These are phyloP conservation scores for Rhinogobio ventralis DNA, from an alignment of 2,797 vertebrate species.

Conservation along the genomic window DNA sequence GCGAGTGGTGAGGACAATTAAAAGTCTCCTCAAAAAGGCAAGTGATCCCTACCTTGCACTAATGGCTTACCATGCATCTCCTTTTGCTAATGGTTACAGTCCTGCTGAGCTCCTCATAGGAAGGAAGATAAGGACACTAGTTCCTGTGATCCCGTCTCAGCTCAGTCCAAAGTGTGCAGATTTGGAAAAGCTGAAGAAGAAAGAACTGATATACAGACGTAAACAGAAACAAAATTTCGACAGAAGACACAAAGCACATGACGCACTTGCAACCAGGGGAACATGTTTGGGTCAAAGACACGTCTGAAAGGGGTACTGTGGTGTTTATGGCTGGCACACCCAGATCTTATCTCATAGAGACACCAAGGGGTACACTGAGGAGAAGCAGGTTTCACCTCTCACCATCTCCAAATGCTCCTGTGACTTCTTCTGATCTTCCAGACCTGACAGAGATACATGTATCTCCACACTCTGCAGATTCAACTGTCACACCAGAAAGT, in stretches of 20 bases:
- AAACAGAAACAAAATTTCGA: too few species aligned
- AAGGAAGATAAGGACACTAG: too few species aligned
- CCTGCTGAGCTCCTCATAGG: too few species aligned
- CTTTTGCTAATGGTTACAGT: too few species aligned
- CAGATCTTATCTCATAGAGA: slow-evolving; percentile 34
- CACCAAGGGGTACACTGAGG: slow-evolving; percentile 6
- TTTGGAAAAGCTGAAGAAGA: too few species aligned
- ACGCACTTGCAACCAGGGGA: background rate
- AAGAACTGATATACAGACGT: too few species aligned
- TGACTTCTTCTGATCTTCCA: background rate
- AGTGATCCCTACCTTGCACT: too few species aligned
- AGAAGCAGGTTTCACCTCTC: slow-evolving; percentile 41
- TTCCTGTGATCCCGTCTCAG: too few species aligned
- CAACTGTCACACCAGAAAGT: background rate
- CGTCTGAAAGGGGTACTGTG: slow-evolving; percentile 26
- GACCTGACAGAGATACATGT: background rate
- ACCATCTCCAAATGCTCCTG: slow-evolving; percentile 6
- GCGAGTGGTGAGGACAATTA: too few species aligned
- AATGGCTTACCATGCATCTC: too few species aligned
- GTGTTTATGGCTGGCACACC: slow-evolving; percentile 23
- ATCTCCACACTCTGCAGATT: background rate
- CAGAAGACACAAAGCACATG: slow-evolving; percentile 44
- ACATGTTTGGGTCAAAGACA: slow-evolving; percentile 30
- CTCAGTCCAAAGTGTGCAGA: too few species aligned
- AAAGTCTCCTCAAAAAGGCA: too few species aligned